Conservation (phyloP, 2,888 invertebrate genomes). For the Gymnoscelis rufifasciata region DNA sequence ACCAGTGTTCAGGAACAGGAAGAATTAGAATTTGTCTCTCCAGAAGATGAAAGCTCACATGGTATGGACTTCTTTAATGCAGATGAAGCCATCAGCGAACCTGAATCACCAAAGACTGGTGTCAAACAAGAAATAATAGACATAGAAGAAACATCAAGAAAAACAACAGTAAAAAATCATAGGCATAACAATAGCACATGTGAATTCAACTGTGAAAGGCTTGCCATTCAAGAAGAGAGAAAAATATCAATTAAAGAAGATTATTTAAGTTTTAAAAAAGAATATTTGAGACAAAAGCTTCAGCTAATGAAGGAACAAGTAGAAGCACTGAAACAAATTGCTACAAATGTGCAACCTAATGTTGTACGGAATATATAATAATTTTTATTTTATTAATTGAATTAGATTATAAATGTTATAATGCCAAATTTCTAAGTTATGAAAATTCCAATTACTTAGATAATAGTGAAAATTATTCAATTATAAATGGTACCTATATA, state of each 20-base stretch:
- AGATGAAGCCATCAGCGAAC: constrained; percentile 48
- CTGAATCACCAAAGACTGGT: constrained; percentile 51
- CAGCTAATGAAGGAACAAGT: constrained; percentile 62
- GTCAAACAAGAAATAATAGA: constrained; percentile 37
- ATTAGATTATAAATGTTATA: background rate
- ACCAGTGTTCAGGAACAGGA: constrained; percentile 41
- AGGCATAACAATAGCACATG: constrained; percentile 51
- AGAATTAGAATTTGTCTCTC: constrained; percentile 44
- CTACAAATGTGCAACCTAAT: constrained; percentile 47
- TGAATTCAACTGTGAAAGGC: constrained; percentile 57
- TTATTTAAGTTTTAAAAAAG: constrained; percentile 65
- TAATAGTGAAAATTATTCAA: too few relatives aligned
- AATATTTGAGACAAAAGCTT: constrained; percentile 64
- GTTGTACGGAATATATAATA: background rate
- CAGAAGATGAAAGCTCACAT: constrained; percentile 36
- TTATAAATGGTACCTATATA: too few relatives aligned
- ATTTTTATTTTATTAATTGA: background rate
- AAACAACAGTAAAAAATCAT: constrained; percentile 27
- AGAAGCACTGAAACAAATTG: constrained; percentile 65
- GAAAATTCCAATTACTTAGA: background rate
- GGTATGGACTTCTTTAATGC: constrained; percentile 25
- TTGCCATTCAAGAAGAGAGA: constrained; percentile 56
- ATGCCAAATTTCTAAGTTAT: background rate
- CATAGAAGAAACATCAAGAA: constrained; percentile 31
- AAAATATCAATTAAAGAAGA: constrained; percentile 64